Conservation (phyloP, 2,797 vertebrate genomes). For the Gadopsis marmoratus region DNA sequence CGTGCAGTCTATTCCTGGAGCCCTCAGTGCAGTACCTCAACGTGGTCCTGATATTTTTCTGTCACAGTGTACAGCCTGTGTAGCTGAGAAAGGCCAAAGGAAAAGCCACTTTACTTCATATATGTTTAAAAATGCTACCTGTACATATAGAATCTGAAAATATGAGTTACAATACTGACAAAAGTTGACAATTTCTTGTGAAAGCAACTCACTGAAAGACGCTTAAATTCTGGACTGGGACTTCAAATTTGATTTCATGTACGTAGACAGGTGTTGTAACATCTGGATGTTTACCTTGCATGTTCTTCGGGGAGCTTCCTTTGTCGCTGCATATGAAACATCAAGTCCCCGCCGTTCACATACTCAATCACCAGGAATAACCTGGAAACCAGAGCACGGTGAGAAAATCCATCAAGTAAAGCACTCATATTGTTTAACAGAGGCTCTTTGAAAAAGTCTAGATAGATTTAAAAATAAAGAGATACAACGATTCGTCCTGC, state of each 20-base stretch:
- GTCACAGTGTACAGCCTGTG: neutral
- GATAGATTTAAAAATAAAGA: neutral
- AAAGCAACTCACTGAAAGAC: neutral
- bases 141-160: neutral
- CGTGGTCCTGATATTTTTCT: slow-evolving; percentile 32
- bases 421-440: neutral
- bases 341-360: slow-evolving; percentile 97
- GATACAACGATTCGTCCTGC: neutral
- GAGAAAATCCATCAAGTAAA: slow-evolving; percentile 13
- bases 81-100: neutral
- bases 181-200: neutral
- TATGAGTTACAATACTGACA: neutral
- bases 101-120: neutral
- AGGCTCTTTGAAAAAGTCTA: neutral
- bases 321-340: slow-evolving; percentile 99
- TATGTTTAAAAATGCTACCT: neutral
- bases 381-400: slow-evolving; percentile 76
- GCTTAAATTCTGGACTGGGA: neutral
- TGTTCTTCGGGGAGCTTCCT: slow-evolving; percentile 98
- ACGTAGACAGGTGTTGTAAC: slow-evolving; percentile 20
- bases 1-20: slow-evolving; percentile 21
- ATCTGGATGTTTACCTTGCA: slow-evolving; percentile 87
- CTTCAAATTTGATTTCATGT: neutral
- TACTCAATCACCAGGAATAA: slow-evolving; percentile 98
- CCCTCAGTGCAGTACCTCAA: slow-evolving; percentile 7